phyloP scores from a whole-genome alignment of 2,888 invertebrate species.

The Fragum sueziense region DNA sequence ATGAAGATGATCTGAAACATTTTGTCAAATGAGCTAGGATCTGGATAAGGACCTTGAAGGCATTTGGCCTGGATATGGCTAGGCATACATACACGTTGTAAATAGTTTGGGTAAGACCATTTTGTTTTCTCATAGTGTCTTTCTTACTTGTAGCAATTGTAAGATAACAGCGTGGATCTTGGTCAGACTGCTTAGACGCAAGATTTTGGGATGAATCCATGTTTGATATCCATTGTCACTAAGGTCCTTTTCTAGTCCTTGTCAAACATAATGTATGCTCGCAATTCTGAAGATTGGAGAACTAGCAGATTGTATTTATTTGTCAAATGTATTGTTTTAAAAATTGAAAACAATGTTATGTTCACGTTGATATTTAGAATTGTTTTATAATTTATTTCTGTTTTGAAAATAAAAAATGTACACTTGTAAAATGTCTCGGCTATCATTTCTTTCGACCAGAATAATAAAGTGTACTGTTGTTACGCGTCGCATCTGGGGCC shows the following conservation, averaged over 20 bases:
- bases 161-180: too few relatives aligned
- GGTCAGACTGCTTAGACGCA: neutral
- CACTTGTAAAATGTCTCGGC: conserved; percentile 3
- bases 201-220: neutral
- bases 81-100: too few relatives aligned
- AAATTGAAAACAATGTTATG: neutral
- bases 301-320: neutral
- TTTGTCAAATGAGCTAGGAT: too few relatives aligned
- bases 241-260: too few relatives aligned
- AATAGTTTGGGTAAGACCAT: neutral
- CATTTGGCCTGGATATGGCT: neutral
- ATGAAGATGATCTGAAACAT: too few relatives aligned
- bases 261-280: too few relatives aligned
- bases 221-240: neutral
- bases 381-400: conserved; percentile 18
- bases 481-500: too few relatives aligned
- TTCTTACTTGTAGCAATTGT: too few relatives aligned
- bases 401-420: conserved; percentile 19
- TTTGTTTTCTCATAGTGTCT: neutral
- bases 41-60: too few relatives aligned
- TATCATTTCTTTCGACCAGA: too few relatives aligned
- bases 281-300: neutral
- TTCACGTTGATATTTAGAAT: conserved; percentile 20
- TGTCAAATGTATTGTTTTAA: neutral
- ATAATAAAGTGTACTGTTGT: too few relatives aligned